Conservation (phyloP, 1,140 invertebrate genomes). For the Nasonia longicornis region DNA sequence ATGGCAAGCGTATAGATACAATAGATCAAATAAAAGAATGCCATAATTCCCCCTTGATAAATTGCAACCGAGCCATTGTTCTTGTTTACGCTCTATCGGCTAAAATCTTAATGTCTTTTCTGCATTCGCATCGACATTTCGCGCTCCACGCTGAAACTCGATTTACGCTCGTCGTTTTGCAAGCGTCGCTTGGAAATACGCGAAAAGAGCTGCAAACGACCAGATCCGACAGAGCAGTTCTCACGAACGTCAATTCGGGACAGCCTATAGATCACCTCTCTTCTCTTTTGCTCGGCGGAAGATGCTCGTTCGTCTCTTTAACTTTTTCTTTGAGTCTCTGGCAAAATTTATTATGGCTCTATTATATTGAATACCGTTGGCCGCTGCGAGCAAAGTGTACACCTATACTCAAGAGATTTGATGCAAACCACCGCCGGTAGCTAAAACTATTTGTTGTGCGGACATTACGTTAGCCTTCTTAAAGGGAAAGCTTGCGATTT, state of each 20-base stretch:
- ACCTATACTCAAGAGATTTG: neutral
- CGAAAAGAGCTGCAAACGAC: neutral
- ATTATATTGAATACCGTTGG: constrained; percentile 43
- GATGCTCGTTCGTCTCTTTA: constrained; percentile 6
- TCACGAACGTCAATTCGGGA: neutral
- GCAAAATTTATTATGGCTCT: constrained; percentile 43
- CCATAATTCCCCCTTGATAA: constrained; percentile 32
- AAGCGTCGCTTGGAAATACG: neutral
- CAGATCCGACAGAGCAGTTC: neutral
- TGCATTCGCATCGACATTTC: constrained; percentile 30
- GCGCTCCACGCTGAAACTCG: neutral
- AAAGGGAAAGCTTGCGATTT: too few relatives aligned
- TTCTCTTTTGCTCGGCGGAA: constrained; percentile 1
- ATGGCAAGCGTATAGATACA: neutral
- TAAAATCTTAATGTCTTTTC: constrained; percentile 30
- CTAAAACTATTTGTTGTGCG: neutral
- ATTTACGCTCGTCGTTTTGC: constrained; percentile 1
- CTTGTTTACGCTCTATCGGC: constrained; percentile 12
- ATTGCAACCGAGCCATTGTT: constrained; percentile 31
- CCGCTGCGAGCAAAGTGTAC: neutral
- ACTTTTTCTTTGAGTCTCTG: constrained; percentile 3
- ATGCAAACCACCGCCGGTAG: constrained; percentile 5
- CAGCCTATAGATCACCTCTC: constrained; percentile 1
- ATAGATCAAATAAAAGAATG: constrained; percentile 24
- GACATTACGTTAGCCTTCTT: neutral